Base-by-base conservation (phyloP, 2,888 invertebrate genomes). In the Andrena bucephala region DNA sequence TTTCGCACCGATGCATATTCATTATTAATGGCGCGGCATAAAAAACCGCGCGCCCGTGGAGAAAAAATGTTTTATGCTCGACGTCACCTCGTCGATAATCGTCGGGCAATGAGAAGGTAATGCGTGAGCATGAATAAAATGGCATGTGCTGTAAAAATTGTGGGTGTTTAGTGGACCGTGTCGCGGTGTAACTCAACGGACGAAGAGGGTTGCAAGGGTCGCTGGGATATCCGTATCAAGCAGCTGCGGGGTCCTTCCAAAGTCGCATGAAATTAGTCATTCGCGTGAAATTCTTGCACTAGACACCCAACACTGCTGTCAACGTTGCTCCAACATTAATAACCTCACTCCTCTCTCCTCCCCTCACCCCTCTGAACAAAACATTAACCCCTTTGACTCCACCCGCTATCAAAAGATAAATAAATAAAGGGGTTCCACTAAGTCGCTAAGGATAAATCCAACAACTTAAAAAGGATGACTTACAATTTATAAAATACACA, bases 91-190 rank as follows among this genome's bases (percentile, higher is more conserved):
- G 36, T 71, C 66, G 59, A 71, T 78, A 33, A 62, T 68, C 70
- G 60, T 67, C 62, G 5, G 24, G 60, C 73, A 81, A 75, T 80
- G 78, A 85, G 69, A 79, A 52, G 81, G 68, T 84, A 78, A 87
- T 83, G 48, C 72, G 76, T 77, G 78, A 81, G 73, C 84, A 89
- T 92, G 92, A 93, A 93, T 93, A 91, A 91, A 90, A 77, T 79
- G 87, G 90, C 92, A 91, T 88, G 92, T 91, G 92, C 84, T 89
- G 89, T 85, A 90, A 91, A 91, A 89, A 89, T 91, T 88, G 91
- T 92, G 92, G 92, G 92, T 92, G 93, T 93, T 93, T 92, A 92
- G 93, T 92, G 92, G 90, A 92, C 90, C 92, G 91, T 92, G 90
- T 87, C 91, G 87, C 81, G 87, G 83, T 84, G 88, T 86, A 89